These are phyloP conservation scores for Datnioides undecimradiatus DNA, from an alignment of 2,113 vertebrate species.

Conservation along the genomic window DNA sequence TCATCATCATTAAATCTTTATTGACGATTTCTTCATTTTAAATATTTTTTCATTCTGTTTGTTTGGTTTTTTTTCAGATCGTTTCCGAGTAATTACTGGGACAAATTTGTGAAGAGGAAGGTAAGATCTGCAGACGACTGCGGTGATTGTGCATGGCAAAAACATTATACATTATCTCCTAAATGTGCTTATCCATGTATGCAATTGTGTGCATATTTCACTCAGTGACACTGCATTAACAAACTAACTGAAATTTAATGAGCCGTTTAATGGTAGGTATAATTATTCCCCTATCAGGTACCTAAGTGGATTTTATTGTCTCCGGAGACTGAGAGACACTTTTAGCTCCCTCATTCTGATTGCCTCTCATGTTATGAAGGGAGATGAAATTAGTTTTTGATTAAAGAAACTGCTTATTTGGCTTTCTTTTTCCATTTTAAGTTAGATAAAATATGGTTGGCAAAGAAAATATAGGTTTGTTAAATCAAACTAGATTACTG, in stretches of 20 bases:
- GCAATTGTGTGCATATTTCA: slow-evolving; percentile 43
- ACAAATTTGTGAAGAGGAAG: slow-evolving; percentile 97
- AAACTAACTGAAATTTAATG: slow-evolving; percentile 58
- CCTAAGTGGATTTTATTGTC: slow-evolving; percentile 28
- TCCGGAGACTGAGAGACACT: slow-evolving; percentile 9
- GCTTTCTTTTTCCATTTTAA: background rate
- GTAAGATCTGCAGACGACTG: slow-evolving; percentile 60
- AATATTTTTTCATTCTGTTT: background rate
- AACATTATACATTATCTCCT: background rate
- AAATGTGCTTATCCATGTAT: slow-evolving; percentile 13
- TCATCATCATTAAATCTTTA: background rate
- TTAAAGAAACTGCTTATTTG: background rate
- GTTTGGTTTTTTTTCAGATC: slow-evolving; percentile 87
- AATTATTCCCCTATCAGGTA: slow-evolving; percentile 52
- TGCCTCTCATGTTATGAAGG: background rate
- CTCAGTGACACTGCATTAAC: slow-evolving; percentile 35
- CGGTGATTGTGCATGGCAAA: background rate
- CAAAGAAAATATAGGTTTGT: background rate
- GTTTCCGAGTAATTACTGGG: slow-evolving; percentile 98
- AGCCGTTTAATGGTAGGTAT: slow-evolving; percentile 50
- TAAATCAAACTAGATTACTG: background rate
- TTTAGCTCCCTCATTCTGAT: background rate
- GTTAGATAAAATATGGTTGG: background rate
- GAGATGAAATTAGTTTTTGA: background rate
- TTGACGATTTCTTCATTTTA: too few relatives aligned